Conservation (phyloP, 1,140 invertebrate species). For the Tigriopus japonicus region DNA sequence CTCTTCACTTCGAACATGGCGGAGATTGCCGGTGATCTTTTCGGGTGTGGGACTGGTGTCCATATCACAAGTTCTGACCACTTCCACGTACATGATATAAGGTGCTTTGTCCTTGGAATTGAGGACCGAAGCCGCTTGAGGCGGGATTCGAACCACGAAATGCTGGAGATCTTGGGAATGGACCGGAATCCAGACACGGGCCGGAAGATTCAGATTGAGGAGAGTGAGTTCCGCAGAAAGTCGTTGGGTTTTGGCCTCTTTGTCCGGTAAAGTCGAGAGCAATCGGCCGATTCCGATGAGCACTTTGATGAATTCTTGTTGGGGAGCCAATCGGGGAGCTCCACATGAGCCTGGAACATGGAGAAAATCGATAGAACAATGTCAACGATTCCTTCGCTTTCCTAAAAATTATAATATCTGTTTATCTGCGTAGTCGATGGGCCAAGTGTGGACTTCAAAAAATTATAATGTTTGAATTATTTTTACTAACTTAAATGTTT, state of each 20-base stretch:
- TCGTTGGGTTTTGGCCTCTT: slow-evolving; percentile 74
- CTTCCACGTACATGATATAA: slow-evolving; percentile 93
- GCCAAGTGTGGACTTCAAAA: no score
- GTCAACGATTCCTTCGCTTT: slow-evolving; percentile 39
- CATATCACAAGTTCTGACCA: slow-evolving; percentile 74
- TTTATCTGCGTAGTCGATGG: no score
- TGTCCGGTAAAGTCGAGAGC: slow-evolving; percentile 70
- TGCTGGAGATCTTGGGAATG: slow-evolving; percentile 42
- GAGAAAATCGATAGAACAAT: no score
- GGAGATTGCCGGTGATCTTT: slow-evolving; percentile 47
- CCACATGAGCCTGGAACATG: slow-evolving; percentile 25
- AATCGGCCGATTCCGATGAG: slow-evolving; percentile 78
- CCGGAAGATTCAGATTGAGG: slow-evolving; percentile 89
- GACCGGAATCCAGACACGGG: slow-evolving; percentile 88
- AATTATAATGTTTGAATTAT: no score
- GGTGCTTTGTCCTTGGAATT: slow-evolving; percentile 99
- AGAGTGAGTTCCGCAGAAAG: slow-evolving; percentile 76
- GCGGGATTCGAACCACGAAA: slow-evolving; percentile 77
- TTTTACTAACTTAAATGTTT: no score
- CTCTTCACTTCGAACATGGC: slow-evolving; percentile 86
- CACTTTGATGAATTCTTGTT: slow-evolving; percentile 65
- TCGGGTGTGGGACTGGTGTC: slow-evolving; percentile 51
- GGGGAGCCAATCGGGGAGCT: slow-evolving; percentile 59
- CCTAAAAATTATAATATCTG: no score
- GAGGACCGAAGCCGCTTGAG: slow-evolving; percentile 82